phyloP scores from a whole-genome alignment of 2,888 invertebrate species.

The Heliconius sara region DNA sequence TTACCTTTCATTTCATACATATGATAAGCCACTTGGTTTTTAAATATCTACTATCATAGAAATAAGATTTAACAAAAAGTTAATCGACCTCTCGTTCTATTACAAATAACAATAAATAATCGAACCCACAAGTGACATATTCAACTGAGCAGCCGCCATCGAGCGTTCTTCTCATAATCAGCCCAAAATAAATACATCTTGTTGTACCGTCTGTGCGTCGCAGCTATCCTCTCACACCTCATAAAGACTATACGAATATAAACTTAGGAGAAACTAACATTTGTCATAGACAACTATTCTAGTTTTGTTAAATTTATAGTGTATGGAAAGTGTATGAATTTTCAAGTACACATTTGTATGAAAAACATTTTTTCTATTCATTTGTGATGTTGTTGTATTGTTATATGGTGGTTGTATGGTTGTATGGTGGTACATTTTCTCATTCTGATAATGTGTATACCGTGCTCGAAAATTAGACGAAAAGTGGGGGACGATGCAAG shows the following conservation, averaged over 20 bases:
- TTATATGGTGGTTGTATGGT: too few species aligned
- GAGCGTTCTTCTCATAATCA: conserved; percentile 61
- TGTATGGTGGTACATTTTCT: too few species aligned
- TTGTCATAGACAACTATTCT: conserved; percentile 33
- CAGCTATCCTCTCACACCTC: conserved; percentile 53
- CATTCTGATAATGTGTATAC: not conserved
- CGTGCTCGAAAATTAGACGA: too few species aligned
- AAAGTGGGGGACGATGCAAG: not conserved
- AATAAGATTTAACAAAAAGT: too few species aligned
- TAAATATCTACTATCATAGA: too few species aligned
- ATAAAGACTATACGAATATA: conserved; percentile 48
- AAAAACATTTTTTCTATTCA: not conserved
- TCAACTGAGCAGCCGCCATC: conserved; percentile 49
- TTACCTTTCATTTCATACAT: too few species aligned
- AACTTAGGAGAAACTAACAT: conserved; percentile 46
- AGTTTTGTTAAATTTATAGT: conserved; percentile 3
- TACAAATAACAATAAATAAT: conserved; percentile 32
- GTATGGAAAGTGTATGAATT: not conserved
- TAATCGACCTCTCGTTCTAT: not conserved
- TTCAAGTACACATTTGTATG: not conserved
- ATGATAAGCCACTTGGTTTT: too few species aligned
- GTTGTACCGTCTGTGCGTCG: conserved; percentile 51
- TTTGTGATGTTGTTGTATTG: too few species aligned
- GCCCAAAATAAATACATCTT: conserved; percentile 65
- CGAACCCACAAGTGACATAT: conserved; percentile 49